Base-by-base conservation (phyloP, 2,113 vertebrate genomes). In the Neolamprologus kungweensis region DNA sequence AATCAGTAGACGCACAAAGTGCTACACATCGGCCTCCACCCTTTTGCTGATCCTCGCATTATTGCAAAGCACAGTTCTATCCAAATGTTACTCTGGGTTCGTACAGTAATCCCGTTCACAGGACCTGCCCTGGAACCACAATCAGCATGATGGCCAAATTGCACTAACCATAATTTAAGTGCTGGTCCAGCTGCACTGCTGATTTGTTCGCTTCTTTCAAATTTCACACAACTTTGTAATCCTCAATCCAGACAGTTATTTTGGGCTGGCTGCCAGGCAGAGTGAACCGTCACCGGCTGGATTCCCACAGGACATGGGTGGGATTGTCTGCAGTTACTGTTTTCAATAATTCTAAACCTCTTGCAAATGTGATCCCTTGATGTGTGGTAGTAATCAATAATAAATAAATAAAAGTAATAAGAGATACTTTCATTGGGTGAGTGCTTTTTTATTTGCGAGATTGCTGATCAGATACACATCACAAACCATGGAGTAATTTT, bases 171-270 rank as follows among this genome's bases (percentile, higher is more conserved):
- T 87, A 94, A 81, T 21, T 81, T 13, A 13, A 51, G 19, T 78
- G 7, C 53, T 31, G 42, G 42, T 82, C 78, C 68, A 85, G 71
- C 60, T 73, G 58, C 19, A 2, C 63, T 50, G 78, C 28, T 55
- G 47, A 92, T 73, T 47, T 54, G 53, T 51, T 80, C 57, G 16
- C 42, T 53, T 84, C 40, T 87, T 84, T 87, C 51, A 78, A 89
- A 91, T 89, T 53, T 85, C 83, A 58, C 73, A 63, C 63, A 71
- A 51, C 19, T 90, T 81, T 84, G 60, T 83, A 86, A 88, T 92
- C 78, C 82, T 85, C 85, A 55, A 11, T 87, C 84, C 87, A 91
- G 87, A 84, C 91, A 93, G 91, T 94, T 93, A 28, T 89, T 82
- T 21, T 63, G 53, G 92, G 92, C 78, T 45, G 23, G 54, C 55